Evolutionary conservation across 1,140 invertebrate genomes (phyloP), one percentile per base, ranked within the genome.

Genomic region (Hypothenemus hampei): DNA sequence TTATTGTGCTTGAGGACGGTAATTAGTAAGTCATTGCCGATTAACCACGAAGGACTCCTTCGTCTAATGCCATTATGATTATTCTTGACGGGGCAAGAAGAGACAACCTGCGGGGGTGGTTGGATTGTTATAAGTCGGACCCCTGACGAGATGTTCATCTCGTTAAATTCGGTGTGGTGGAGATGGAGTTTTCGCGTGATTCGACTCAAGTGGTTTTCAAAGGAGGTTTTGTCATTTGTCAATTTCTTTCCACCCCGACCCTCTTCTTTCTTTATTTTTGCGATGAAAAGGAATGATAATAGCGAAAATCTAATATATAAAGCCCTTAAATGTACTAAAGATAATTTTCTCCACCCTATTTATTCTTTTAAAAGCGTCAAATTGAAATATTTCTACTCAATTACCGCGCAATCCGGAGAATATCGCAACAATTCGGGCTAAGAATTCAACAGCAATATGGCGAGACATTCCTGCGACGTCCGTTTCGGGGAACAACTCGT

Each of bases 1-100:
- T 63, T 58, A 65, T 65, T 66, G 61, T 66, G 62, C n/a, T 57
- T 61, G 64, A 57, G 48, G 49, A 54, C 58, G 66, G 66, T 69
- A 69, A 69, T 69, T 69, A 69, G 65, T 67, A 68, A 68, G 68
- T 69, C 68, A 63, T 65, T 58, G 60, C 58, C 68, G 68, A 69
- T 69, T 69, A 69, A 68, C 68, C 66, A 65, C 63, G 66, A 64
- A 62, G 65, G 65, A 68, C 62, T 67, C 68, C 63, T 66, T 68
- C 68, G 65, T 68, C 66, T 69, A 69, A 68, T 63, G 65, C 64
- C 58, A 69, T 69, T 69, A 69, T 69, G 68, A 69, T 69, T 69
- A 69, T 63, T 61, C 61, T 52, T 68, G 68, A 68, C 68, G 66
- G 68, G 45, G 37, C 53, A 56, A 55, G 53, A 54, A 57, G 8